These are phyloP conservation scores for Argyresthia albistria DNA, from an alignment of 2,888 invertebrate species.

Conservation along the genomic window DNA sequence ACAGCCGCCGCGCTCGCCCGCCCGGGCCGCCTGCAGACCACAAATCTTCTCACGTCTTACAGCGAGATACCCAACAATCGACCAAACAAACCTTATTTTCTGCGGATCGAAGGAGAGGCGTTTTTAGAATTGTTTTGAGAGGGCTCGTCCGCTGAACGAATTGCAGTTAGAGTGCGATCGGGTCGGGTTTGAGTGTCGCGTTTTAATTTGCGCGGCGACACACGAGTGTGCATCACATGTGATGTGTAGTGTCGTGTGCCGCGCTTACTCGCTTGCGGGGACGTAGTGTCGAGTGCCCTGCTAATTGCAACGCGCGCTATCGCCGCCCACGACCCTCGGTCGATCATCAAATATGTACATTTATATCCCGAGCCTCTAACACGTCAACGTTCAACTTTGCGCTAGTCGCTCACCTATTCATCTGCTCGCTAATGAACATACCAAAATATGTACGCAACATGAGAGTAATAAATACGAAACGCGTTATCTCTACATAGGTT, in stretches of 20 bases:
- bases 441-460: conserved; percentile 3
- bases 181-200: conserved; percentile 59
- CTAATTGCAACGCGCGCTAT: conserved; percentile 62
- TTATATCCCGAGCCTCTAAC: conserved; percentile 19
- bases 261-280: conserved; percentile 29
- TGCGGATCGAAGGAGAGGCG: conserved; percentile 7
- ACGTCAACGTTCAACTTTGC: conserved; percentile 8
- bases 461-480: conserved; percentile 25
- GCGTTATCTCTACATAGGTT: conserved; percentile 29
- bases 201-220: conserved; percentile 70
- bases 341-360: conserved; percentile 33
- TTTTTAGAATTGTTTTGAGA: conserved; percentile 25
- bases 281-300: conserved; percentile 57
- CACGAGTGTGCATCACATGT: conserved; percentile 26
- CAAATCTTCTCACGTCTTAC: conserved; percentile 38
- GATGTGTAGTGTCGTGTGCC: conserved; percentile 32
- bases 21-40: conserved; percentile 45
- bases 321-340: conserved; percentile 28
- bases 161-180: conserved; percentile 49
- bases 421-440: conserved; percentile 4
- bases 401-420: conserved; percentile 4
- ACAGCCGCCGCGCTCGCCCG: conserved; percentile 15
- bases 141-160: conserved; percentile 43
- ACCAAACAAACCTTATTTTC: conserved; percentile 11
- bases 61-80: conserved; percentile 1